Evolutionary conservation across 2,797 vertebrate genomes (phyloP).

Genomic region (Zenarchopterus dispar): DNA sequence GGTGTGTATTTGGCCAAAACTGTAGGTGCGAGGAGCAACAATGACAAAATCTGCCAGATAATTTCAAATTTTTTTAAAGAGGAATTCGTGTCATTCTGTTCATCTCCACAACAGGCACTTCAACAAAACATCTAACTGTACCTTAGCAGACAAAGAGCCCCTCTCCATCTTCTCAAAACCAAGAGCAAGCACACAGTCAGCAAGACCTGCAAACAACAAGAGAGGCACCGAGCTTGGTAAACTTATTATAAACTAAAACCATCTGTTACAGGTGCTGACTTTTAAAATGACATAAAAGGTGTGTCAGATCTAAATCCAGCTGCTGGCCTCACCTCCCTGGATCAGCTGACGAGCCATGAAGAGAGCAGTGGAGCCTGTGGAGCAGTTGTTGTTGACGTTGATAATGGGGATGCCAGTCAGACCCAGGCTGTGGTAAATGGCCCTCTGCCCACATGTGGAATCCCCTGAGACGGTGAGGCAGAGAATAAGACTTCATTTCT

Average conservation of each 20-base stretch:
- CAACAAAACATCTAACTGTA: conserved; percentile 37
- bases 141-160: conserved; percentile 82
- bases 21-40: too few species aligned
- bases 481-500: background rate
- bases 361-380: conserved; percentile 95
- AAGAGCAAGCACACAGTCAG: conserved; percentile 91
- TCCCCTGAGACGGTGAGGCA: conserved; percentile 81
- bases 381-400: conserved; percentile 98
- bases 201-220: conserved; percentile 81
- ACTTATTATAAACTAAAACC: too few species aligned
- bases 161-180: conserved; percentile 97
- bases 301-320: too few species aligned
- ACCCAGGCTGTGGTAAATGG: conserved; percentile 94
- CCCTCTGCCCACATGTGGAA: conserved; percentile 92
- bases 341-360: conserved; percentile 92
- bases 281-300: too few species aligned
- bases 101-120: too few species aligned
- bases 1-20: too few species aligned
- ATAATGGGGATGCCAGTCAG: conserved; percentile 94
- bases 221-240: background rate
- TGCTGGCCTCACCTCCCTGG: conserved; percentile 87
- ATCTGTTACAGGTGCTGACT: too few species aligned
- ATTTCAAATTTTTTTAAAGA: too few species aligned
- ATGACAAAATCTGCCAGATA: too few species aligned
- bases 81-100: too few species aligned